A percentile compares a stretch with the other conserved stretches of the same genome.
Conservation (phyloP, 2,888 invertebrate species). For the Halictus quadricinctus region DNA sequence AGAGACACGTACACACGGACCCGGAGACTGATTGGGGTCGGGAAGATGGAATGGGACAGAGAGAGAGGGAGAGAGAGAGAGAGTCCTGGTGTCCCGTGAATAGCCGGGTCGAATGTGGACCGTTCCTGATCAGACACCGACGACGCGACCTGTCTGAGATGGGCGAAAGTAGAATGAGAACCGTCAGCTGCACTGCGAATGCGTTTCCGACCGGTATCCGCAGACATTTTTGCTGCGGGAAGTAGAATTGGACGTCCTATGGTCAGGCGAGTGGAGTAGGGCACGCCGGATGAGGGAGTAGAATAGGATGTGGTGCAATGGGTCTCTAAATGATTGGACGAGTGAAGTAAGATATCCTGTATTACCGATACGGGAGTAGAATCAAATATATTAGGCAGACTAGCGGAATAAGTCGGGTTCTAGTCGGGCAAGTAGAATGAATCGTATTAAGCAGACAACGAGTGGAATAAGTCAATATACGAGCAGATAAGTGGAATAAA, state of each 20-base stretch:
- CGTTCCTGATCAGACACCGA: background rate
- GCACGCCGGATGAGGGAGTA: background rate
- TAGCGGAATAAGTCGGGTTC: background rate
- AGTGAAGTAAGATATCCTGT: background rate
- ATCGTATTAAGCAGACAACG: background rate
- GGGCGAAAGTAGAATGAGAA: background rate
- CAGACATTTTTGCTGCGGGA: background rate
- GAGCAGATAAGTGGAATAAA: background rate
- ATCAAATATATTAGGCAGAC: background rate
- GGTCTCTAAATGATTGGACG: background rate
- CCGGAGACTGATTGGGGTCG: conserved; percentile 7
- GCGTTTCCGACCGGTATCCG: background rate
- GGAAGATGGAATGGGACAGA: background rate
- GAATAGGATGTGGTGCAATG: background rate
- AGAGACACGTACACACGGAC: background rate
- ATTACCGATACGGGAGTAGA: fast-evolving
- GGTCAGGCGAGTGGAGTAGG: background rate
- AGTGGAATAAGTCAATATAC: background rate
- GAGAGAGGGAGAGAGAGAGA: too few species aligned
- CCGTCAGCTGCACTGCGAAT: conserved; percentile 1
- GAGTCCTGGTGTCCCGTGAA: background rate
- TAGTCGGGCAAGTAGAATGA: background rate
- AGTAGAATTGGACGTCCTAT: background rate
- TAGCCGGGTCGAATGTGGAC: background rate
- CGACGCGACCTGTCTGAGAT: background rate